Evolutionary conservation across 92 coral and sea anemone species (phyloP).

Genomic region (Parazoanthus atlanticus): DNA sequence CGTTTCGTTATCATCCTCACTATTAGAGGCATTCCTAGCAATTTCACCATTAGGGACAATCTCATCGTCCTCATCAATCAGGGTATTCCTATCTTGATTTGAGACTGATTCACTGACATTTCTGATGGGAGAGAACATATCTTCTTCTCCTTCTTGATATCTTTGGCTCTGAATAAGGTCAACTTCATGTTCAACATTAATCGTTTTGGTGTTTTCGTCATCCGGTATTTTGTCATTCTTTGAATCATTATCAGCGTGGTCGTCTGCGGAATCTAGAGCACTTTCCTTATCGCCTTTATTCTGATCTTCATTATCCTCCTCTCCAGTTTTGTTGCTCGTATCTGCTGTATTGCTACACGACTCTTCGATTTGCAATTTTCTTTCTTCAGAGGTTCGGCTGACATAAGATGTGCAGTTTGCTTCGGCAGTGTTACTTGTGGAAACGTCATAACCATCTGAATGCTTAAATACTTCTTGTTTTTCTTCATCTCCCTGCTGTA

Average conservation of each 20-base stretch:
- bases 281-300: not conserved
- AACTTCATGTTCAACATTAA: constrained; percentile 45
- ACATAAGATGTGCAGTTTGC: too few relatives aligned
- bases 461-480: too few relatives aligned
- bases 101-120: not conserved
- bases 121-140: constrained; percentile 34
- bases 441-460: too few relatives aligned
- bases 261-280: not conserved
- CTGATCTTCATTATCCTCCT: not conserved
- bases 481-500: not conserved
- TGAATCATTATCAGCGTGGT: not conserved
- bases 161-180: constrained; percentile 50
- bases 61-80: not conserved
- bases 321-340: not conserved
- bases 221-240: too few relatives aligned
- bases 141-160: constrained; percentile 53
- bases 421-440: too few relatives aligned
- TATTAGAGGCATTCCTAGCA: not conserved
- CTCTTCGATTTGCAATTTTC: too few relatives aligned
- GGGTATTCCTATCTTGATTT: not conserved
- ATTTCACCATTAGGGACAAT: not conserved
- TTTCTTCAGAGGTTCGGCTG: too few relatives aligned
- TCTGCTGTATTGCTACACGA: not conserved
- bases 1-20: not conserved
- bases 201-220: constrained; percentile 20